Evolutionary conservation across 2,888 invertebrate genomes (phyloP), one percentile per base, ranked within the genome.

Genomic region (Eupeodes latifasciatus): DNA sequence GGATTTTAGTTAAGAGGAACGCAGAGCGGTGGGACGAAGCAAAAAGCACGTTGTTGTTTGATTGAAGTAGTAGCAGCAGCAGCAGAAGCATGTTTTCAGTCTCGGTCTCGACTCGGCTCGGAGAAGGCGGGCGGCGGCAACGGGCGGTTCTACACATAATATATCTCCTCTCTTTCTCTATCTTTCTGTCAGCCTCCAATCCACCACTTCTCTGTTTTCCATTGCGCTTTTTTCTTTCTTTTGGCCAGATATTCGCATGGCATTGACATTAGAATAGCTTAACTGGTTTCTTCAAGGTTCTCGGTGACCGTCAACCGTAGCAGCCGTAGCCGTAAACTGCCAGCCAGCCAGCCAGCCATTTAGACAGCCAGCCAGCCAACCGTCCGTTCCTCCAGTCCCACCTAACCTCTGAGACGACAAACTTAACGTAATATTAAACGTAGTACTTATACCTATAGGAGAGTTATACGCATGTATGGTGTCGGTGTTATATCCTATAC

Each of bases 201-300:
- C 51, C 44, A 66, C 51, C 61, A 67, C 55, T 67, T 14, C 19
- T 72, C 66, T 27, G 47, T 69, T 78, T 49, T 62, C 72, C 44
- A 66, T 69, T 78, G 44, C 12, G 80, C 72, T 81, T 77, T 77
- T 40, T 40, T 40, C 89, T 86, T 80, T 89, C 89, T 86, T 80
- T 89, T 86, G 74, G 74, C 81, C 88, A 89, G 78, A 66, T 78
- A 81, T 76, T 85, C 85, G 77, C 85, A 91, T 93, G 93, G 91
- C 93, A 93, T 93, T 93, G 93, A 93, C 93, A 93, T 93, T 93
- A 93, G 93, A 93, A 92, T 90, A 90, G 90, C 90, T 85, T 88
- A 92, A 93, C 93, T 91, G 92, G 93, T 93, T 93, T 92, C 91
- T 91, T 93, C 92, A 93, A 93, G 93, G 93, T 92, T 91, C 91